Percentiles rank a stretch among this genome's conserved stretches.
Conservation (phyloP, 2,797 vertebrate genomes). For the Acanthurus tractus region DNA sequence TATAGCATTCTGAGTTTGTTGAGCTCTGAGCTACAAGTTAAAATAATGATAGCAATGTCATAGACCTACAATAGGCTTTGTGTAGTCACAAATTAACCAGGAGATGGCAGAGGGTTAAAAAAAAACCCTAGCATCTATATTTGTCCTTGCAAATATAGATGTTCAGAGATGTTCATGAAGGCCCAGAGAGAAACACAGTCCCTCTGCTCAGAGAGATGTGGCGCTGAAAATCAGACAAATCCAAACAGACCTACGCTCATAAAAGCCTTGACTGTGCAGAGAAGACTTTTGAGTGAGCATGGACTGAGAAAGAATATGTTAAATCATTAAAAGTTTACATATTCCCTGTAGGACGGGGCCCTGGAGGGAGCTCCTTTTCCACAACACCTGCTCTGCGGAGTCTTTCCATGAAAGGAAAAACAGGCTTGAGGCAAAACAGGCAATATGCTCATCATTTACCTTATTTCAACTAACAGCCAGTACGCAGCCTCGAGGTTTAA, state of each 20-base stretch:
- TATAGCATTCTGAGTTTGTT: too few species aligned
- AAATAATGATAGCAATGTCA: too few species aligned
- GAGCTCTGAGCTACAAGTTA: too few species aligned
- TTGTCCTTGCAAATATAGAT: not conserved
- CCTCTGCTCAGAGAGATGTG: not conserved
- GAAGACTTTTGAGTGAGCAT: not conserved
- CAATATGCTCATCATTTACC: slow-evolving; percentile 27
- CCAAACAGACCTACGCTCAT: slow-evolving; percentile 7
- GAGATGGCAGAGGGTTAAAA: not conserved
- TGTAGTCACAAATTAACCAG: too few species aligned
- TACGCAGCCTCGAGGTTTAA: slow-evolving; percentile 14
- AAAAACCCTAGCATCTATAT: not conserved
- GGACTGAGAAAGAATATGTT: slow-evolving; percentile 7
- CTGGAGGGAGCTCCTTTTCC: slow-evolving; percentile 23
- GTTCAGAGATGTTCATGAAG: not conserved
- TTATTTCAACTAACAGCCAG: slow-evolving; percentile 18
- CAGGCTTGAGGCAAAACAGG: slow-evolving; percentile 18
- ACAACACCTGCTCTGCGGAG: not conserved
- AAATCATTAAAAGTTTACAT: slow-evolving; percentile 49
- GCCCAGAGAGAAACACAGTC: not conserved
- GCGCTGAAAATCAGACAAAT: slow-evolving; percentile 9
- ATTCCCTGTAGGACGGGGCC: slow-evolving; percentile 17
- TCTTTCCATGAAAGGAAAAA: slow-evolving; percentile 36
- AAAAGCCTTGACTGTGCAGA: slow-evolving; percentile 3
- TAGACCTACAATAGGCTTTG: too few species aligned